Conservation (phyloP, 2,113 vertebrate genomes). For the Serinus canaria region DNA sequence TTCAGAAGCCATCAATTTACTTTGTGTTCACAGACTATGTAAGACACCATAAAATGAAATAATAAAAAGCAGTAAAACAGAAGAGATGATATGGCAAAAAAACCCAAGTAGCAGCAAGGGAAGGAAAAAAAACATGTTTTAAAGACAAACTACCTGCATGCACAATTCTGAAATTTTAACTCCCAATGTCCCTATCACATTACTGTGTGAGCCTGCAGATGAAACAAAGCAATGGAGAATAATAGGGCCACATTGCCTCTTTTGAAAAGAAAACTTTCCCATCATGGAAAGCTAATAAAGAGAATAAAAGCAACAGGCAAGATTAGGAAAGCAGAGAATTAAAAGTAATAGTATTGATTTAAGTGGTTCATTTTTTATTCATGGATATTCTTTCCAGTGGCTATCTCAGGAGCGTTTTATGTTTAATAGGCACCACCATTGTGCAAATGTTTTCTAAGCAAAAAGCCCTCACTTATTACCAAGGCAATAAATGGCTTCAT, state of each 20-base stretch:
- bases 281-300: not conserved
- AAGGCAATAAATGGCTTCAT: not conserved
- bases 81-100: not conserved
- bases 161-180: not conserved
- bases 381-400: not conserved
- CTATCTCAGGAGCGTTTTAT: not conserved
- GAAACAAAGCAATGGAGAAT: not conserved
- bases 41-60: not conserved
- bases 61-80: not conserved
- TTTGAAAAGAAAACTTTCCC: not conserved
- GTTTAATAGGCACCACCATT: not conserved
- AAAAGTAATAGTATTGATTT: not conserved
- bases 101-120: not conserved
- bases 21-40: not conserved
- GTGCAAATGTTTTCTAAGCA: not conserved
- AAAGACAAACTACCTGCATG: not conserved
- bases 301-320: slow-evolving; percentile 7
- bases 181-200: not conserved
- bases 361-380: slow-evolving; percentile 7
- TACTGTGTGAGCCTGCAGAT: not conserved
- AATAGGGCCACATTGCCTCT: not conserved
- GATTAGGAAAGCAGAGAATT: not conserved
- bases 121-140: not conserved
- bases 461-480: not conserved
- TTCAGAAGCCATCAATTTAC: not conserved